A percentile compares a stretch with the other conserved stretches of the same genome.
Evolutionary conservation across 2,888 invertebrate genomes (phyloP).

Genomic region (Zelleria hepariella): DNA sequence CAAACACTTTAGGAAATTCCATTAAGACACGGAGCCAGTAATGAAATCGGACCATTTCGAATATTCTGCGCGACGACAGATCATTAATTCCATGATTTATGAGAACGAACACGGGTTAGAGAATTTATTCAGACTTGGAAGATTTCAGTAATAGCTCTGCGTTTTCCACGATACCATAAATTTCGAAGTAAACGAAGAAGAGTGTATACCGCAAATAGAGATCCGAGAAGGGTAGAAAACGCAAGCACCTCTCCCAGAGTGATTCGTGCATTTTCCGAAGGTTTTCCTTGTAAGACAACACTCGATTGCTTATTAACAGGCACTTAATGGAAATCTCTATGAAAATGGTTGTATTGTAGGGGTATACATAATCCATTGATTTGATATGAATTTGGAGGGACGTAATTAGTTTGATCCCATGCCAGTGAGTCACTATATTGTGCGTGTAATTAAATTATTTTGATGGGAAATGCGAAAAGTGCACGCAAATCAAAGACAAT

Average conservation of each 20-base stretch:
- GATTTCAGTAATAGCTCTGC: slow-evolving; percentile 17
- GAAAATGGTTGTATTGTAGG: too few relatives aligned
- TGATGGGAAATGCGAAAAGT: not conserved
- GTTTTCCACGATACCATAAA: slow-evolving; percentile 15
- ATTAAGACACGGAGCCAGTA: slow-evolving; percentile 2
- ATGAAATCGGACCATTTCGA: slow-evolving; percentile 1
- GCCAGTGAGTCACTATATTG: too few relatives aligned
- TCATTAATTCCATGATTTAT: slow-evolving; percentile 10
- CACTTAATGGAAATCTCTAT: too few relatives aligned
- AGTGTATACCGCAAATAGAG: not conserved
- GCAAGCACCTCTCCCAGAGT: not conserved
- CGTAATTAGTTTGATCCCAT: too few relatives aligned
- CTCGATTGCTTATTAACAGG: too few relatives aligned
- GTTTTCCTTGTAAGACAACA: not conserved
- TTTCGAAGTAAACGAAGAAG: slow-evolving; percentile 13
- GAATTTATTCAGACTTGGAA: slow-evolving; percentile 13
- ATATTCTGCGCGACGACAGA: not conserved
- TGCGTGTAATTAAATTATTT: not conserved
- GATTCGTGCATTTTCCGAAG: not conserved
- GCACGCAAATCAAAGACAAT: not conserved
- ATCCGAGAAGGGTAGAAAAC: not conserved
- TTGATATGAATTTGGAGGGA: too few relatives aligned
- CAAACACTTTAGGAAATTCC: slow-evolving; percentile 1
- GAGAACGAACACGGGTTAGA: slow-evolving; percentile 2
- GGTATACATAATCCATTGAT: too few relatives aligned